Evolutionary conservation across 1,140 invertebrate species (phyloP).

Genomic region (Lasaia peninsularis): DNA sequence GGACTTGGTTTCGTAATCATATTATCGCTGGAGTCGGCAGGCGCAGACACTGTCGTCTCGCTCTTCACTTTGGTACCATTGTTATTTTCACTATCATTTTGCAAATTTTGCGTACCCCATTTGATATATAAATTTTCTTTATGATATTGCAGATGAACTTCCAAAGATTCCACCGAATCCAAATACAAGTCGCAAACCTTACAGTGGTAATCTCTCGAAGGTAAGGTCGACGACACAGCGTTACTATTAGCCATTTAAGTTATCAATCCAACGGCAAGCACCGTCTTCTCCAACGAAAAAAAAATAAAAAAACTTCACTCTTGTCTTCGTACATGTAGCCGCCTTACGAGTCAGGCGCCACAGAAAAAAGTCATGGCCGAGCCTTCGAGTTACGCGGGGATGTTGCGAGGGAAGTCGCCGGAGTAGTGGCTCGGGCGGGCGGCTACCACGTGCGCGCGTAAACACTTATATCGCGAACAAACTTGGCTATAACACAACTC

Average conservation of each 20-base stretch:
- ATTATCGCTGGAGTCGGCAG: constrained; percentile 81
- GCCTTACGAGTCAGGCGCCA: constrained; percentile 49
- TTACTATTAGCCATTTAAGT: constrained; percentile 78
- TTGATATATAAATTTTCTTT: constrained; percentile 86
- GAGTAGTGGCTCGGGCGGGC: constrained; percentile 57
- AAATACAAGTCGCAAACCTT: constrained; percentile 86
- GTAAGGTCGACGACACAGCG: constrained; percentile 67
- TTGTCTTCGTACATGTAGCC: constrained; percentile 60
- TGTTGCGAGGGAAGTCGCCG: constrained; percentile 68
- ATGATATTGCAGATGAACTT: constrained; percentile 88
- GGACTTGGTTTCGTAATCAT: constrained; percentile 78
- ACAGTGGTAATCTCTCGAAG: constrained; percentile 79
- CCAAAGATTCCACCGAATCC: constrained; percentile 84
- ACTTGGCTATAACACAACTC: constrained; percentile 7
- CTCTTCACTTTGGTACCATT: constrained; percentile 79
- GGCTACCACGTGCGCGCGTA: constrained; percentile 68
- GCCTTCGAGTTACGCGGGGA: constrained; percentile 10
- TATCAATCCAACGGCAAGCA: constrained; percentile 64
- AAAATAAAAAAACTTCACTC: constrained; percentile 67
- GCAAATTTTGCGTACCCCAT: constrained; percentile 82
- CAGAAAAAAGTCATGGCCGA: constrained; percentile 52
- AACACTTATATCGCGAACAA: constrained; percentile 40
- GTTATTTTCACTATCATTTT: constrained; percentile 82
- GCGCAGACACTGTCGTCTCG: constrained; percentile 74
- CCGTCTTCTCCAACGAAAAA: constrained; percentile 73